phyloP scores from a whole-genome alignment of 2,797 vertebrate species.

The Xenopus petersii region DNA sequence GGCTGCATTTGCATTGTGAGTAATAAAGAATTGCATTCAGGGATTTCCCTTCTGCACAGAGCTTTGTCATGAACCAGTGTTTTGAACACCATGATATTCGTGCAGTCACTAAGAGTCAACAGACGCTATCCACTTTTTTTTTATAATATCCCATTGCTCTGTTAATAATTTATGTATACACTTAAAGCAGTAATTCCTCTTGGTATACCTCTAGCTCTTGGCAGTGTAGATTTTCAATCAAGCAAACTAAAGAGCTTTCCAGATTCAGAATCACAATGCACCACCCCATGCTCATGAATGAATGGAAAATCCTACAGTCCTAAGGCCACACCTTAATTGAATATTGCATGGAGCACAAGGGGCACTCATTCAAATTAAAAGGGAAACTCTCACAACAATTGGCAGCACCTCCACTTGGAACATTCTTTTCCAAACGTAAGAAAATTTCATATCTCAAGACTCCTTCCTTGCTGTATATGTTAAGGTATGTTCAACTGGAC shows the following conservation, averaged over 20 bases:
- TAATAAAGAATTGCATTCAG: not conserved
- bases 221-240: not conserved
- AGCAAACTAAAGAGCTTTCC: not conserved
- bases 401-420: too few species aligned
- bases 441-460: too few species aligned
- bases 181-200: constrained; percentile 4
- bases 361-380: too few species aligned
- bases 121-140: not conserved
- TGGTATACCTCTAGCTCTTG: not conserved
- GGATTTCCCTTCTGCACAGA: not conserved
- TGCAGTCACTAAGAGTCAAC: not conserved
- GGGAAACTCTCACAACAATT: too few species aligned
- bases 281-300: not conserved
- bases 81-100: not conserved
- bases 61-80: not conserved
- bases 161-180: constrained; percentile 9
- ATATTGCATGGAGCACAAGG: too few species aligned
- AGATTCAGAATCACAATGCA: not conserved
- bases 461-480: too few species aligned
- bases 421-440: too few species aligned
- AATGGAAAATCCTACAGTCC: not conserved
- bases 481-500: too few species aligned
- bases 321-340: too few species aligned
- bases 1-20: too few species aligned
- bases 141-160: not conserved